Evolutionary conservation across 2,797 vertebrate genomes (phyloP).

Genomic region (Lates japonicus): DNA sequence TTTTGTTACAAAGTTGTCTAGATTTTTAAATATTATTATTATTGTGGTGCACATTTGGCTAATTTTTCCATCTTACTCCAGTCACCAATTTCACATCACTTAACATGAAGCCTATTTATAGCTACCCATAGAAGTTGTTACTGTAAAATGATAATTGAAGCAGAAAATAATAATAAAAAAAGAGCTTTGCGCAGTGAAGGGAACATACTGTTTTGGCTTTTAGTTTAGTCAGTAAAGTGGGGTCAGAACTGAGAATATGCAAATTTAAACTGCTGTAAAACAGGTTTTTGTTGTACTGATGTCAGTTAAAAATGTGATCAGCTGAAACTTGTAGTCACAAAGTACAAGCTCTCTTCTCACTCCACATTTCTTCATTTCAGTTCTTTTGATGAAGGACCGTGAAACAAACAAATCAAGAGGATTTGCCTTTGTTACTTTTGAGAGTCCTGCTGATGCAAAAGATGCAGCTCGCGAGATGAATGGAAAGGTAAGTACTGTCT

Average conservation of each 20-base stretch:
- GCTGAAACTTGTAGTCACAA: background rate
- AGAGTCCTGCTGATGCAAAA: conserved; percentile 97
- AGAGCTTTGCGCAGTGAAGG: background rate
- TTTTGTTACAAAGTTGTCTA: no score
- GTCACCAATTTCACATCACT: background rate
- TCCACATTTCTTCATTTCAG: conserved; percentile 75
- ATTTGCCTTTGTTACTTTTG: conserved; percentile 98
- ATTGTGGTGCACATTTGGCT: no score
- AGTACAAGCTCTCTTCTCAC: background rate
- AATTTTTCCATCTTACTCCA: background rate
- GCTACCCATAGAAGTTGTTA: background rate
- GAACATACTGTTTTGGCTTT: rapidly evolving
- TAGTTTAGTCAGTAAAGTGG: background rate
- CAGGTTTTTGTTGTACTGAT: background rate
- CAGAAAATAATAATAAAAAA: background rate
- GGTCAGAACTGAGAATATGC: background rate
- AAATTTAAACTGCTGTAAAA: background rate
- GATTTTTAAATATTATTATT: no score
- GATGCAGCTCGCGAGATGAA: conserved; percentile 98
- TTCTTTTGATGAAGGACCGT: conserved; percentile 97
- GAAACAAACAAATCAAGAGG: conserved; percentile 99
- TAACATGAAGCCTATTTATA: background rate
- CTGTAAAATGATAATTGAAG: rapidly evolving
- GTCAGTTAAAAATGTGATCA: background rate
- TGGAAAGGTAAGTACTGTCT: conserved; percentile 89